These are phyloP conservation scores for Erynnis tages DNA, from an alignment of 2,888 invertebrate species.

Conservation along the genomic window DNA sequence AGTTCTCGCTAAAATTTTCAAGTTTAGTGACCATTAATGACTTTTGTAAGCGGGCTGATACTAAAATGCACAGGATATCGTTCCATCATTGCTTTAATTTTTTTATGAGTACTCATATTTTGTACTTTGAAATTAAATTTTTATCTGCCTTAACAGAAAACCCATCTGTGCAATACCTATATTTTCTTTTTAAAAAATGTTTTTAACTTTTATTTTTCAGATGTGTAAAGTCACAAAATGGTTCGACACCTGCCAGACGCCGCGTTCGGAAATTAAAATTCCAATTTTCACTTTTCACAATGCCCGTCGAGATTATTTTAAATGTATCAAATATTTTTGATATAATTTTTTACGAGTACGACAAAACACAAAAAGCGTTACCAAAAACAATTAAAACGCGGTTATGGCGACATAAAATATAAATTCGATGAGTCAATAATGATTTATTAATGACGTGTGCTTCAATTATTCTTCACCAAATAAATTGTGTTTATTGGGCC, in stretches of 20 bases:
- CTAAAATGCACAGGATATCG: too few relatives aligned
- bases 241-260: not conserved
- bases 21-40: too few relatives aligned
- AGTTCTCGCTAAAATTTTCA: too few relatives aligned
- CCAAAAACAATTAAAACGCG: not conserved
- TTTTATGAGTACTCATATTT: too few relatives aligned
- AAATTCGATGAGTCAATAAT: not conserved
- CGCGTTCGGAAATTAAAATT: slow-evolving; percentile 6
- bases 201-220: too few relatives aligned
- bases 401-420: not conserved
- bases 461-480: slow-evolving; percentile 6
- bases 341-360: slow-evolving; percentile 1
- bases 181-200: too few relatives aligned
- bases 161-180: too few relatives aligned
- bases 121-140: not conserved
- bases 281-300: slow-evolving; percentile 5
- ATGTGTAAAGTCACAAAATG: slow-evolving; percentile 5
- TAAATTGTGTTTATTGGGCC: slow-evolving; percentile 7
- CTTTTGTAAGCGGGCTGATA: too few relatives aligned
- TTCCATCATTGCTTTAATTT: too few relatives aligned
- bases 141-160: too few relatives aligned
- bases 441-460: not conserved
- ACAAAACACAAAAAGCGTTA: slow-evolving; percentile 2
- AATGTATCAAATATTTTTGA: slow-evolving; percentile 12
- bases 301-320: not conserved